phyloP scores from a whole-genome alignment of 2,797 vertebrate species.

The Nannoperca obscura region DNA sequence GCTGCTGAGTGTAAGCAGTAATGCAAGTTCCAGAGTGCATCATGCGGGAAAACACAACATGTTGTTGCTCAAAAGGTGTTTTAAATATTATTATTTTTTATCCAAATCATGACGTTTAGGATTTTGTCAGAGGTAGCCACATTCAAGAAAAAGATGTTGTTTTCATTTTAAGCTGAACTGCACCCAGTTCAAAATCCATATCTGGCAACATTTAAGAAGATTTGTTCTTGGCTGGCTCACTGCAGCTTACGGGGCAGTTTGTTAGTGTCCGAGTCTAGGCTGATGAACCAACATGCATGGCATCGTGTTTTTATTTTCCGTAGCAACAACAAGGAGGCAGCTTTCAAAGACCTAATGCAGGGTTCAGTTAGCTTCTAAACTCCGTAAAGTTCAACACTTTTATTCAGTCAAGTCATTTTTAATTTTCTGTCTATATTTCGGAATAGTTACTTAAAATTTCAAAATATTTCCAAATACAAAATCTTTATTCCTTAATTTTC shows the following conservation, averaged over 20 bases:
- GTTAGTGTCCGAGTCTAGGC: neutral
- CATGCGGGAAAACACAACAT: neutral
- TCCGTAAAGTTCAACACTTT: too few species aligned
- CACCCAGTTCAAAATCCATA: neutral
- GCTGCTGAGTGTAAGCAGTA: neutral
- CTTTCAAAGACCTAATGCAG: neutral
- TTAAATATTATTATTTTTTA: constrained; percentile 20
- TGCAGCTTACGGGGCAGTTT: neutral
- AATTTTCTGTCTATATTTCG: neutral
- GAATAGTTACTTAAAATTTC: neutral
- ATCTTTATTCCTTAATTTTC: neutral
- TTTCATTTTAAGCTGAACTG: neutral
- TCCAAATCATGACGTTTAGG: neutral
- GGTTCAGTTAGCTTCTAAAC: neutral
- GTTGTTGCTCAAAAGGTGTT: neutral
- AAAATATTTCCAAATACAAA: neutral
- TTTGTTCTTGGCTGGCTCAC: neutral
- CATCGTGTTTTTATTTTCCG: constrained; percentile 10
- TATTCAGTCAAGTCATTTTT: neutral
- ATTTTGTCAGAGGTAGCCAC: neutral
- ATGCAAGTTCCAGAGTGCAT: neutral
- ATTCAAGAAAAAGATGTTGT: neutral
- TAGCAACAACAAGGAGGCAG: neutral
- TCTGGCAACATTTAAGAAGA: neutral
- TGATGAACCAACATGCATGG: constrained; percentile 5